Evolutionary conservation across 2,113 vertebrate genomes (phyloP), one percentile per base, ranked within the genome.

Genomic region (Chaetura pelagica): DNA sequence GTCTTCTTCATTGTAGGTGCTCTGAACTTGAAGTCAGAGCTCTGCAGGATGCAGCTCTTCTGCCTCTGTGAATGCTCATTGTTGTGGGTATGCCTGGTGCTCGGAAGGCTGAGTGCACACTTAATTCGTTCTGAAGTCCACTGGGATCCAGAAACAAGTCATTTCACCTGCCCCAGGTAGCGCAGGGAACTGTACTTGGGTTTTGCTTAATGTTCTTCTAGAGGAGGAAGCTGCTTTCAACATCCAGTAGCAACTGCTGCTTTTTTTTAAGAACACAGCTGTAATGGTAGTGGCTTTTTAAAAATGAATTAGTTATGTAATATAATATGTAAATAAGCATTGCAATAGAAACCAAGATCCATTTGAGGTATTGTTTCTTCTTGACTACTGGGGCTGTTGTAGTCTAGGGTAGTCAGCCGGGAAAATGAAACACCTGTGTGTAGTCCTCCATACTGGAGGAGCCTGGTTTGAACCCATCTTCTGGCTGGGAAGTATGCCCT

Each of bases 291-390:
- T 64, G 48, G n/a, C 12, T 89, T 61, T 72, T 86, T 77, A 49
- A 61, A 49, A 61, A 63, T 85, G 78, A 91, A 76, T 92, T 83
- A 84, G 67, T 83, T 93, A 52, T n/a, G 80, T 82, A 93, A 77
- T 54, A 80, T 48, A 92, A 80, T 40, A 77, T 2, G 3, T 90
- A 92, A 96, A 90, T 95, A 94, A 93, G 86, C 4, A 0, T 92
- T 72, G 35, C 59, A 93, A 12, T 83, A 86, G 85, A 87, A 93
- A 95, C 72, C 29, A 74, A 73, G 57, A 86, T 92, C 76, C 90
- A 83, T 96, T 78, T 74, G 79, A 97, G 92, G 63, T 92, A 90
- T 81, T 91, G 38, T 93, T 97, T 88, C 71, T 79, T 90, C 73
- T 84, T 93, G 79, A 55, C 52, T 92, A 1, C 51, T 67, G 35